Conservation (phyloP, 2,888 invertebrate genomes). For the Macaria liturata region DNA sequence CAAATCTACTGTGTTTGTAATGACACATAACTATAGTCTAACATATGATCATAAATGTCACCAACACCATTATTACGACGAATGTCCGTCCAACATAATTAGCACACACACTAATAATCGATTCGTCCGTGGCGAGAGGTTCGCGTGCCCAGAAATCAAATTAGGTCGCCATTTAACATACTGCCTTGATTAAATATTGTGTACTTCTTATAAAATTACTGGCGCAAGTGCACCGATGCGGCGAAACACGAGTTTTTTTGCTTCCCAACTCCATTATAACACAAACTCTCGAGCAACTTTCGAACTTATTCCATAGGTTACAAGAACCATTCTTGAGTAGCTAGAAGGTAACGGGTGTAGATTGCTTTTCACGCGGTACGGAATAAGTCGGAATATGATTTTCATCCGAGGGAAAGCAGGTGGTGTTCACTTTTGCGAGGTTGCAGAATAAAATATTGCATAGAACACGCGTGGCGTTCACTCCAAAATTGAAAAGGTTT, state of each 20-base stretch:
- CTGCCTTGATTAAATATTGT: slow-evolving; percentile 17
- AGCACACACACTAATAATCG: not conserved
- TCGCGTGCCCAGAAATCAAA: slow-evolving; percentile 8
- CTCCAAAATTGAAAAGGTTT: slow-evolving; percentile 23
- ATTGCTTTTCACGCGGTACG: slow-evolving; percentile 59
- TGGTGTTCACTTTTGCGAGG: slow-evolving; percentile 48
- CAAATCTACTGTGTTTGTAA: too few species aligned
- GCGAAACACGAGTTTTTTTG: slow-evolving; percentile 50
- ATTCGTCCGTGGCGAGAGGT: slow-evolving; percentile 4
- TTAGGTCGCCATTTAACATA: slow-evolving; percentile 18
- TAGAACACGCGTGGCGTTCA: slow-evolving; percentile 20
- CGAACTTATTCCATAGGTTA: slow-evolving; percentile 35
- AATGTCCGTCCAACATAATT: too few species aligned
- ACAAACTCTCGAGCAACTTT: slow-evolving; percentile 35
- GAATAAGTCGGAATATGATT: slow-evolving; percentile 67
- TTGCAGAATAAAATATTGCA: slow-evolving; percentile 31
- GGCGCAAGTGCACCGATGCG: slow-evolving; percentile 51
- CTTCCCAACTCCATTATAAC: slow-evolving; percentile 44
- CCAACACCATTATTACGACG: too few species aligned
- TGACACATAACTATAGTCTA: too few species aligned
- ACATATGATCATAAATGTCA: too few species aligned
- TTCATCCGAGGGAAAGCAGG: slow-evolving; percentile 64
- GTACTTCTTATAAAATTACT: slow-evolving; percentile 27
- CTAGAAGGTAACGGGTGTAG: slow-evolving; percentile 40
- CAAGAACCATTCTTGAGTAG: slow-evolving; percentile 35